Base-by-base conservation (phyloP, 2,113 vertebrate species). In the Lagopus muta region DNA sequence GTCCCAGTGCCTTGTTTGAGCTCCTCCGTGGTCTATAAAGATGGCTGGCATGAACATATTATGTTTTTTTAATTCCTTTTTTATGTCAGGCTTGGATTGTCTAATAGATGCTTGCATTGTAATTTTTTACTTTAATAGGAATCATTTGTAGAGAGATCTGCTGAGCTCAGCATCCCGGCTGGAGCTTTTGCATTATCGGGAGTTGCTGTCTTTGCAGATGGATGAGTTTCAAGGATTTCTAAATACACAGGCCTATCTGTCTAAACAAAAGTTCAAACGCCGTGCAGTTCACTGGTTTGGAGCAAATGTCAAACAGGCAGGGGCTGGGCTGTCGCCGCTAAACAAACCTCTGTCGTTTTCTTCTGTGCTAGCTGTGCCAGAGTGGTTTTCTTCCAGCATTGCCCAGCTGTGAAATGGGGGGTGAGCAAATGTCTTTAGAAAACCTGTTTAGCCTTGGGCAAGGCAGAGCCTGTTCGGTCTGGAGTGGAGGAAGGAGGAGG, bases 51-150 rank as follows among this genome's bases (percentile, higher is more conserved):
- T 0, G 6, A 85, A 72, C n/a, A 22, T 92, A 71, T 30, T 77
- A 62, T 54, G 79, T 18, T 94, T 88, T 86, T 96, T 84, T 73
- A 88, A 89, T 90, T 95, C 18, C 34, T 47, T 86, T 89, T 86
- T 62, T 89, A 86, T 75, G 83, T 74, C 72, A 82, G 84, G 80
- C 86, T 96, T 90, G 74, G 89, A 83, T 92, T 94, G 92, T 93
- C 92, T 96, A 94, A 93, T 93, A 93, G 96, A 86, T 3, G 50
- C 84, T 94, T 82, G 89, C 87, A 71, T 86, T 95, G 93, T 93
- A 92, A 95, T 95, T 97, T 97, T 95, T 96, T 94, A 94, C 92
- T 95, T 94, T 95, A 97, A 96, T 96, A 94, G 93, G 92, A 95
- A 94, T 96, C 92, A 85, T 94, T 93, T 94, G 88, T 90, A 92